Base-by-base conservation (phyloP, 2,113 vertebrate species). In the Sclerurus mexicanus region DNA sequence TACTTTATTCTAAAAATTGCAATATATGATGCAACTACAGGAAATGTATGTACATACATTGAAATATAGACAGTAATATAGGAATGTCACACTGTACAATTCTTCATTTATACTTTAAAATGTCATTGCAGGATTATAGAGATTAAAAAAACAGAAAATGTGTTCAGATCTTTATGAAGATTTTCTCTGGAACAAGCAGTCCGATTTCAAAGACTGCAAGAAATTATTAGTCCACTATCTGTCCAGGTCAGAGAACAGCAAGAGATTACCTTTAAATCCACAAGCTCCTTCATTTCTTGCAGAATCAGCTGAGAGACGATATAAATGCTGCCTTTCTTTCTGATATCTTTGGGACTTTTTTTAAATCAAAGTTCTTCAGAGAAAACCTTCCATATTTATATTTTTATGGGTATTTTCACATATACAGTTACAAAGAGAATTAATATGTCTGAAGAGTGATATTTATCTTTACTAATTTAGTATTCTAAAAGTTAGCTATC, bases 221-320 rank as follows among this genome's bases (percentile, higher is more conserved):
- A 73, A 77, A 6, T 59, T 23, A 19, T 7, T 2, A 71, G 24
- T 39, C 18, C 13, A 42, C n/a, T 68, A 10, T 76, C 47, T 49
- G 8, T 62, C 22, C 25, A 66, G 19, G 11, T 14, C 2, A 13
- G 30, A 47, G 24, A 68, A 91, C 0, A 84, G 11, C 0, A 9
- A 68, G 33, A 50, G 58, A 46, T 81, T 66, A 33, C 14, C 18
- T 84, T 80, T 84, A 73, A 84, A 37, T 47, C 23, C 16, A 27
- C 17, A n/a, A 27, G 2, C 20, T 52, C 15, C 20, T 90, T 86
- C 44, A 75, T n/a, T n/a, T 91, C 49, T 56, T 56, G 33, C 27
- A 69, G 31, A 23, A 30, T 30, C 68, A 71, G 15, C 14, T 68
- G 25, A 59, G 31, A 90, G 31, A 31, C 1, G 0, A 31, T 5